Percentiles rank a stretch among this genome's conserved stretches.
Evolutionary conservation across 2,888 invertebrate species (phyloP).

Genomic region (Lasioglossum pauxillum): DNA sequence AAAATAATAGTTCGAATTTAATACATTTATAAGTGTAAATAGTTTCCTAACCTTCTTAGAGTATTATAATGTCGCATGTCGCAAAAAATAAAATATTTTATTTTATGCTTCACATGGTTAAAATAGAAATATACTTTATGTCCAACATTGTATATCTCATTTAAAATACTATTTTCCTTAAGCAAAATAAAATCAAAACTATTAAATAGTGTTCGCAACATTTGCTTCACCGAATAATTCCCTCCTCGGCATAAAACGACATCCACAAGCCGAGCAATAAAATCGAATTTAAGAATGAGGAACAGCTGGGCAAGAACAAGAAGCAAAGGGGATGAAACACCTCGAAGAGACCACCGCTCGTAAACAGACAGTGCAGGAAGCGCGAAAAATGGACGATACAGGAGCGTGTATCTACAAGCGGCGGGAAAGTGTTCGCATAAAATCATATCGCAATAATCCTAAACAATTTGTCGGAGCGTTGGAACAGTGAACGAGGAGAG

Average conservation of each 20-base stretch:
- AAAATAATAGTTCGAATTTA: too few relatives aligned
- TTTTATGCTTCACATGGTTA: too few relatives aligned
- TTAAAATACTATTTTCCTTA: too few relatives aligned
- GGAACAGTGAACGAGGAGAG: neutral
- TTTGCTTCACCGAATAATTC: too few relatives aligned
- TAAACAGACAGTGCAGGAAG: neutral
- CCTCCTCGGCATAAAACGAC: neutral
- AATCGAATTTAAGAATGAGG: neutral
- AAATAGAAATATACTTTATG: too few relatives aligned
- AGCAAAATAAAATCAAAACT: too few relatives aligned
- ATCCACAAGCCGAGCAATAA: neutral
- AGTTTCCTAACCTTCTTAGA: too few relatives aligned
- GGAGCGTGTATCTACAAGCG: neutral
- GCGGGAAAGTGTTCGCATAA: slow-evolving; percentile 37
- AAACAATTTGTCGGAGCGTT: slow-evolving; percentile 58
- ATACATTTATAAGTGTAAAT: too few relatives aligned
- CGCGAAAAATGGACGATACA: neutral
- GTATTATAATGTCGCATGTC: too few relatives aligned
- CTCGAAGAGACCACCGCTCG: neutral
- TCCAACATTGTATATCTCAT: too few relatives aligned
- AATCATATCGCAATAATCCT: slow-evolving; percentile 67
- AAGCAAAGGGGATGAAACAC: neutral
- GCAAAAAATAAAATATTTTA: too few relatives aligned
- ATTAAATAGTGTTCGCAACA: too few relatives aligned
- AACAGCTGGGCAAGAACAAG: neutral